Conservation (phyloP, 2,888 invertebrate genomes). For the Orthonychiurus folsomi region DNA sequence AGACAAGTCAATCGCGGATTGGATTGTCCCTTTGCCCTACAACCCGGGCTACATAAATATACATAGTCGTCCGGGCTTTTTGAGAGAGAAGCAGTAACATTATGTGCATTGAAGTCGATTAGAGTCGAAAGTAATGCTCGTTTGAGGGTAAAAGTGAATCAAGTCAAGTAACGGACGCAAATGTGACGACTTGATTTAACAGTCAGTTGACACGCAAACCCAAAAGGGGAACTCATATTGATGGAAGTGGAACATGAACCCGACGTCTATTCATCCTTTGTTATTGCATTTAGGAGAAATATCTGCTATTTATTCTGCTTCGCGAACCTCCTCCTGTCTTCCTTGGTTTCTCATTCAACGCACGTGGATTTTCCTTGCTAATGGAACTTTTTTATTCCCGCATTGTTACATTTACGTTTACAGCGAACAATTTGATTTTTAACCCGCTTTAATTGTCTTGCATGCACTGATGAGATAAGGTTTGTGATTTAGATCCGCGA, state of each 20-base stretch:
- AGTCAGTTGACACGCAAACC: not conserved
- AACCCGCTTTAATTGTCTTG: too few species aligned
- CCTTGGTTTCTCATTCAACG: too few species aligned
- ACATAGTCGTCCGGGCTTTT: too few species aligned
- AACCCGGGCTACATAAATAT: not conserved
- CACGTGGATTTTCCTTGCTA: too few species aligned
- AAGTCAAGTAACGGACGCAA: not conserved
- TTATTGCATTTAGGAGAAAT: not conserved
- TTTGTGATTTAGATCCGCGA: too few species aligned
- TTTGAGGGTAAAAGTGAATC: conserved; percentile 1
- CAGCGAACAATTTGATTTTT: too few species aligned
- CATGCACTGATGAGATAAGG: too few species aligned
- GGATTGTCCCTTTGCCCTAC: not conserved
- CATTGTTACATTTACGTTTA: too few species aligned
- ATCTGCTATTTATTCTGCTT: too few species aligned
- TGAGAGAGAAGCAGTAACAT: not conserved
- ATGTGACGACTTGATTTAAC: not conserved
- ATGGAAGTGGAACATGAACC: not conserved
- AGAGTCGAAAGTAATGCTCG: not conserved
- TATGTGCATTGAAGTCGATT: not conserved
- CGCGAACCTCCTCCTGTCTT: too few species aligned
- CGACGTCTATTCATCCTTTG: not conserved
- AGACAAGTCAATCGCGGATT: too few species aligned
- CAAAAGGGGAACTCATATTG: not conserved
- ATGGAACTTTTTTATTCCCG: too few species aligned